Base-by-base conservation (phyloP, 2,888 invertebrate genomes). In the Yponomeuta plumbellus region DNA sequence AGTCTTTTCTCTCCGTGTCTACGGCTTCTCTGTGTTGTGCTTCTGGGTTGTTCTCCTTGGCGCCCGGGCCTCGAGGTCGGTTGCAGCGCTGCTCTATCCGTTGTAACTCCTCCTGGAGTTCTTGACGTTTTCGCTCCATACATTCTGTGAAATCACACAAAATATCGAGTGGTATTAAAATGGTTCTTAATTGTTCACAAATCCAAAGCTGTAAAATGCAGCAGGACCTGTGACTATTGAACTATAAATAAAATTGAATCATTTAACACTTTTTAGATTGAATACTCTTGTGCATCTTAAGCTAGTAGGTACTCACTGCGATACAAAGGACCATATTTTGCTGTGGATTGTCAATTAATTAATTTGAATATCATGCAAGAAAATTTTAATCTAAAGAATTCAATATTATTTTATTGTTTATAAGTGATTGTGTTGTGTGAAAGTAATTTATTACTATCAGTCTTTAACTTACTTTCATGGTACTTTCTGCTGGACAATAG, bases 81-180 rank as follows among this genome's bases (percentile, higher is more conserved):
- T 86, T 79, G 66, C 88, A 87, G 23, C 85, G 91, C 71, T 92
- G 86, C 69, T 95, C 94, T 81, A 95, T 94, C 69, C 93, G 91
- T 69, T 90, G 88, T 21, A 95, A 80, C 76, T 95, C 94, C 8
- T 93, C 92, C 74, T 94, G 92, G 0, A 95, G 88, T 73, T 93
- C 92, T 68, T 92, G 87, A 5, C 93, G 92, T 74, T 94, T 94
- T 73, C 92, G 93, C 64, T 92, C 91, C 77, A 95, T 93, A 76
- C 92, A 92, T 80, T 93, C 95, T 94, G 80, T 63, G 77, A 13
- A 34, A 34, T 34, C 34, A 10, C 8, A 34, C 34, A 34, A 34
- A 34, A 34, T 34, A 8, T 34, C 6, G 5, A 34, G 26, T 26
- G 26, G 2, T 26, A 26, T 26, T 5, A 26, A 26, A 2, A 5